Evolutionary conservation across 37 sponge, comb jelly and placozoan species (phyloP), one percentile per base, ranked within the genome.

Genomic region (Cliona cf. orientalis): DNA sequence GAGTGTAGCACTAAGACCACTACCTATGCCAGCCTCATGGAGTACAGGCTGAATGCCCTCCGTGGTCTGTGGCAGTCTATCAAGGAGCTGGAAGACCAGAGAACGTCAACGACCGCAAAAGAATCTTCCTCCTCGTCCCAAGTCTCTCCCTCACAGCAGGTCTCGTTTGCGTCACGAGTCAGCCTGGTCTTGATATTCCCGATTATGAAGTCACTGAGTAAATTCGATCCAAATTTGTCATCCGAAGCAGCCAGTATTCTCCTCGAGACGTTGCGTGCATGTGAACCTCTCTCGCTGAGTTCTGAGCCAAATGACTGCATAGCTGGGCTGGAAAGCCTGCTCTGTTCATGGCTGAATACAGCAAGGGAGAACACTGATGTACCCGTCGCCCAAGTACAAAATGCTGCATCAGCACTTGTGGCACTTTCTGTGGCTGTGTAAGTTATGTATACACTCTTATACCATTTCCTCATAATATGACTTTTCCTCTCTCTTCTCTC

Each of bases 261-360:
- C 49, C 44, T 91, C 28, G 81, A 92, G 31, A 72, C 86, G 2
- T 64, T 98, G 83, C 66, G 84, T 42, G 86, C 84, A 62, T 92
- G 84, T 74, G 86, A 91, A 42, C 99, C 99, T 12, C 72, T 93
- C 33, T 88, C 96, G 32, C 84, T 98, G 41, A 74, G 74, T 46
- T 74, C 56, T 19, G 99, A 98, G 77, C 85, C 91, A 12, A 68
- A 59, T 33, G 96, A 98, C 58, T 93, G 96, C 46, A 87, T 98
- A 57, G 67, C 39, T 66, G 90, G 91, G 11, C 75, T 98, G 53
- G 99, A 98, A 68, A 84, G 60, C 68, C 81, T 95, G 41, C 89
- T 98, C 46, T 80, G 76, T 46, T 87, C 91, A 34, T 98, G 99
- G 99, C 72, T 98, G 11, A 62, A 61, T 31, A 57, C 72, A 0